Percentiles rank a stretch among this genome's conserved stretches.
These are phyloP conservation scores for Caenorhabditis brenneri DNA, from an alignment of 1,140 invertebrate species.

Conservation along the genomic window DNA sequence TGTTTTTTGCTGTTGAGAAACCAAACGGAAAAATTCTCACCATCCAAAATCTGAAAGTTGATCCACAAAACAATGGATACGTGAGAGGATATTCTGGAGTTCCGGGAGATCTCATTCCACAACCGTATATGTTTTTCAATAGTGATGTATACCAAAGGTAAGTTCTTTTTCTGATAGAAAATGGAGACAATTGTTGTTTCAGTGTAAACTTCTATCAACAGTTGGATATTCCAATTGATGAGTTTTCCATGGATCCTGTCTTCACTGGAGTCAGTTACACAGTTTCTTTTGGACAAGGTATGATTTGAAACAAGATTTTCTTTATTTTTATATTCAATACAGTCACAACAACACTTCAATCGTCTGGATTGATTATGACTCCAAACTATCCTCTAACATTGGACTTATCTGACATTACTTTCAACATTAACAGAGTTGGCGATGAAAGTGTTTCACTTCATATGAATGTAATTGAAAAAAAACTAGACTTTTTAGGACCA, in stretches of 20 bases:
- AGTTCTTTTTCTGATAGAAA: not conserved
- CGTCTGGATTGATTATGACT: slow-evolving; percentile 5
- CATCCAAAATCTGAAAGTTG: not conserved
- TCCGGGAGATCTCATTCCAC: not conserved
- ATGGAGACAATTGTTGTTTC: not conserved
- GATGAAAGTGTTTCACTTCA: not conserved
- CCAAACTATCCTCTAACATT: not conserved
- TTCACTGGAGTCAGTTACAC: not conserved
- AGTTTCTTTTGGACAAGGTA: not conserved
- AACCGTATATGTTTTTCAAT: not conserved
- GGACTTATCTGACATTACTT: not conserved
- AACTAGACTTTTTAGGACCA: not conserved
- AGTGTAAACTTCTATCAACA: slow-evolving; percentile 18
- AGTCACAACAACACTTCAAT: not conserved
- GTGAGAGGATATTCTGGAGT: not conserved
- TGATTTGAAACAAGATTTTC: too few relatives aligned
- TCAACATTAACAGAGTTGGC: not conserved
- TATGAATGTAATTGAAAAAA: not conserved
- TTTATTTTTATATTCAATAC: not conserved
- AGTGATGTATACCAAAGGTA: not conserved
- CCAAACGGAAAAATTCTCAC: not conserved
- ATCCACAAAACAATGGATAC: not conserved
- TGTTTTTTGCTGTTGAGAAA: not conserved
- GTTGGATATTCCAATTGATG: not conserved
- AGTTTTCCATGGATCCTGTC: not conserved